phyloP scores from a whole-genome alignment of 2,888 invertebrate species.

The Plebejus anna region DNA sequence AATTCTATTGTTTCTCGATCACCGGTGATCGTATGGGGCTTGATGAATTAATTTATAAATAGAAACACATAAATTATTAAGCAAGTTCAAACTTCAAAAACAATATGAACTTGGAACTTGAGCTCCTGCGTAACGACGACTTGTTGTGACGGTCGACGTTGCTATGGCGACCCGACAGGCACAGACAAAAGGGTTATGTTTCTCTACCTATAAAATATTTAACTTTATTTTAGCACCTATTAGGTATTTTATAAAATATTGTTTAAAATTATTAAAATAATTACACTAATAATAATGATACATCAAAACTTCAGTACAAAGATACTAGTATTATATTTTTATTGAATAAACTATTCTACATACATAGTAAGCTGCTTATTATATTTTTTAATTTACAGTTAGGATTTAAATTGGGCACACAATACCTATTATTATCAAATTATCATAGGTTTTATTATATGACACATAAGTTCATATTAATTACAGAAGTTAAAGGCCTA shows the following conservation, averaged over 20 bases:
- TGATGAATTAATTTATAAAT: not conserved
- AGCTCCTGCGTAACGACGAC: not conserved
- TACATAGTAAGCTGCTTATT: not conserved
- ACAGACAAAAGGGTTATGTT: not conserved
- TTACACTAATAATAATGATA: not conserved
- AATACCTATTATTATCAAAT: not conserved
- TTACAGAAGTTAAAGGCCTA: not conserved
- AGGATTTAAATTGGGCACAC: constrained; percentile 1
- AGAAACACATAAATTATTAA: not conserved
- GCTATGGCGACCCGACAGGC: constrained; percentile 32
- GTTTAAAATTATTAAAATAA: not conserved
- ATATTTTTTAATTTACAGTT: not conserved
- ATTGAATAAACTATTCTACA: not conserved
- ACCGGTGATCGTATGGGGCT: no score
- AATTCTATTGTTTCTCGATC: no score
- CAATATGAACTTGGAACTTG: not conserved
- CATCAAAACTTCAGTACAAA: not conserved
- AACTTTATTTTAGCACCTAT: not conserved
- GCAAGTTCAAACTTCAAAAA: not conserved
- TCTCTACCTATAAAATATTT: not conserved
- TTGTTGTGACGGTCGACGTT: constrained; percentile 37
- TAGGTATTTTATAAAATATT: no score
- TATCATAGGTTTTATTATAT: not conserved
- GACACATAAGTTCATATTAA: no score
- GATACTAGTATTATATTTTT: not conserved